A percentile compares a stretch with the other conserved stretches of the same genome.
These are phyloP conservation scores for Sarotherodon lohbergeri DNA, from an alignment of 2,113 vertebrate genomes.

Conservation along the genomic window DNA sequence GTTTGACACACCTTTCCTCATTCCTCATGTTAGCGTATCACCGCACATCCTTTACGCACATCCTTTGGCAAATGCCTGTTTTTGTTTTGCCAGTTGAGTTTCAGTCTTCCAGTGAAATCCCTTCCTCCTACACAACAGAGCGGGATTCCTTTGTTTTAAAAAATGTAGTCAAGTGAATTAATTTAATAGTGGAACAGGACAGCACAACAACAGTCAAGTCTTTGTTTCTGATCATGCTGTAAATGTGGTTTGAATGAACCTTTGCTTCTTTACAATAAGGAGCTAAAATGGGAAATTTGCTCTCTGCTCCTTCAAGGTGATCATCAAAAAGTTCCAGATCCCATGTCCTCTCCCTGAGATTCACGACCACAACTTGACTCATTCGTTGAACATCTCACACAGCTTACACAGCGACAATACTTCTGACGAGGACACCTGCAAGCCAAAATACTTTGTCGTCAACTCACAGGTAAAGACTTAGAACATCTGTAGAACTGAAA, in stretches of 20 bases:
- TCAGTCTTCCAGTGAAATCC: background rate
- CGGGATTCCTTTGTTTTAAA: background rate
- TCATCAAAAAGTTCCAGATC: constrained; percentile 95
- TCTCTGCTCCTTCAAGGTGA: constrained; percentile 74
- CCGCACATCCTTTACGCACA: background rate
- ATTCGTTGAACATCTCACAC: constrained; percentile 65
- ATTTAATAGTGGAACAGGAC: background rate
- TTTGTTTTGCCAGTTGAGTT: background rate
- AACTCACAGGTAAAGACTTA: constrained; percentile 83
- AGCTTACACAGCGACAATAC: constrained; percentile 10
- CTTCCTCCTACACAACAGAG: background rate
- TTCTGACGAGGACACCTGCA: constrained; percentile 77
- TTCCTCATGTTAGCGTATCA: background rate
- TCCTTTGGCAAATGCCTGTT: background rate
- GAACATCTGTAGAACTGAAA: background rate
- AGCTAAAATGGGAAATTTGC: background rate
- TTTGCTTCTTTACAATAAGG: background rate
- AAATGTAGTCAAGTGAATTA: background rate
- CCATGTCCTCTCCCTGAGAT: constrained; percentile 74
- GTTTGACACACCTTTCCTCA: constrained; percentile 41
- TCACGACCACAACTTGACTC: constrained; percentile 68
- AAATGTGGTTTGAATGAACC: background rate
- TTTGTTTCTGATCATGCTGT: background rate
- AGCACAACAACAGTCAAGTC: background rate
- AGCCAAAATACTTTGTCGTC: constrained; percentile 86